These are phyloP conservation scores for Eremobia ochroleuca DNA, from an alignment of 2,888 invertebrate species.

Conservation along the genomic window DNA sequence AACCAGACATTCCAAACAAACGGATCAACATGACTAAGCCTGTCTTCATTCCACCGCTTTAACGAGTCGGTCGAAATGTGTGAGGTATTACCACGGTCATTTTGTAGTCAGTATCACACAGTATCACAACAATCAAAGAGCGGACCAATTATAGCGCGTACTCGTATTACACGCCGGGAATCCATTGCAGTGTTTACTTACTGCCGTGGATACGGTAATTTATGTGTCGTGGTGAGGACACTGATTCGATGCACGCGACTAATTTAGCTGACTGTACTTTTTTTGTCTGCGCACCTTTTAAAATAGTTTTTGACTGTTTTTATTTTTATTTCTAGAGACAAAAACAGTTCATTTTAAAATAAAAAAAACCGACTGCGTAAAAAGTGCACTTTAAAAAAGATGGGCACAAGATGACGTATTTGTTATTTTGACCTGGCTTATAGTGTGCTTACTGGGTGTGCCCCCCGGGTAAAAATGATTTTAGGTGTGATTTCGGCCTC, in stretches of 20 bases:
- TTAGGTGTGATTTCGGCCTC: no score
- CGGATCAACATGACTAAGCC: constrained; percentile 30
- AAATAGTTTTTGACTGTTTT: neutral
- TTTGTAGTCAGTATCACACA: constrained; percentile 65
- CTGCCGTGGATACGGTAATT: constrained; percentile 71
- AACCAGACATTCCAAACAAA: constrained; percentile 21
- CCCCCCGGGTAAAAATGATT: no score
- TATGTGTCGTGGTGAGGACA: constrained; percentile 68
- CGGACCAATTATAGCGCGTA: constrained; percentile 71
- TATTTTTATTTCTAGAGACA: no score
- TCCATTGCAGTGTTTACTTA: constrained; percentile 71
- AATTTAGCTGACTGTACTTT: constrained; percentile 43
- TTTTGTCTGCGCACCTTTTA: neutral
- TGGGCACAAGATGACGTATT: no score
- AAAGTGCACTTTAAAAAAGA: neutral
- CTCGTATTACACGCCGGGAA: constrained; percentile 58
- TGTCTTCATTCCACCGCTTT: constrained; percentile 30
- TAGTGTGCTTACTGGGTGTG: no score
- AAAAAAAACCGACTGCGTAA: neutral
- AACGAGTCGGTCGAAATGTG: constrained; percentile 49
- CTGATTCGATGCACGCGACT: constrained; percentile 64
- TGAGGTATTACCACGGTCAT: constrained; percentile 69
- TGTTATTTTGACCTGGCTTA: no score
- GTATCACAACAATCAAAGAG: constrained; percentile 72
- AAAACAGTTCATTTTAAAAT: neutral